These are phyloP conservation scores for Drosophila lini DNA, from an alignment of 1,140 invertebrate species.

Conservation along the genomic window DNA sequence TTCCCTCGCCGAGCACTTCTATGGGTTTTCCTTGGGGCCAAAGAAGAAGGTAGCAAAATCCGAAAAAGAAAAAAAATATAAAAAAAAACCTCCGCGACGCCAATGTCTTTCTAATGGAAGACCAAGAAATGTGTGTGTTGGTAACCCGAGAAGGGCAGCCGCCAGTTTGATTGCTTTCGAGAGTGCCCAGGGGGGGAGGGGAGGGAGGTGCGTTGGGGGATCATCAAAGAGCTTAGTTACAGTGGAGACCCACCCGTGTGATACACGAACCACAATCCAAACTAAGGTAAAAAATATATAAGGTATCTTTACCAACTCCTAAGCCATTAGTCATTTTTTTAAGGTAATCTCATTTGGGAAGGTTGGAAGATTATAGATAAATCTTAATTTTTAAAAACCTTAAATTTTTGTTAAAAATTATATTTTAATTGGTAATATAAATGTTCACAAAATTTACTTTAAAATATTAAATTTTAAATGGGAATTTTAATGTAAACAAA, in stretches of 20 bases:
- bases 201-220: not conserved
- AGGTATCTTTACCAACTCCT: not conserved
- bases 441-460: not conserved
- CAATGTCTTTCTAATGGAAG: constrained; percentile 82
- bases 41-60: constrained; percentile 41
- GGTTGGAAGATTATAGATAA: not conserved
- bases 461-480: not conserved
- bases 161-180: constrained; percentile 58
- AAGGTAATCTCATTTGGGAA: not conserved
- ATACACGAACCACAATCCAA: not conserved
- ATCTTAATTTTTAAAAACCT: not conserved
- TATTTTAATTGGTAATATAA: not conserved
- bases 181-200: not conserved
- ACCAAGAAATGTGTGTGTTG: constrained; percentile 70
- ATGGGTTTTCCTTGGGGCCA: constrained; percentile 57
- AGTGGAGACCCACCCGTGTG: not conserved
- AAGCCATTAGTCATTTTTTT: not conserved
- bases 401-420: not conserved
- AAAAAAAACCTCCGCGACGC: constrained; percentile 8
- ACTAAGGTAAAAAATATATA: not conserved
- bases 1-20: constrained; percentile 59
- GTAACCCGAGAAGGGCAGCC: constrained; percentile 60
- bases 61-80: constrained; percentile 26
- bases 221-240: constrained; percentile 32
- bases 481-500: not conserved